Conservation (phyloP, 1,140 invertebrate species). For the Goniozus legneri region DNA sequence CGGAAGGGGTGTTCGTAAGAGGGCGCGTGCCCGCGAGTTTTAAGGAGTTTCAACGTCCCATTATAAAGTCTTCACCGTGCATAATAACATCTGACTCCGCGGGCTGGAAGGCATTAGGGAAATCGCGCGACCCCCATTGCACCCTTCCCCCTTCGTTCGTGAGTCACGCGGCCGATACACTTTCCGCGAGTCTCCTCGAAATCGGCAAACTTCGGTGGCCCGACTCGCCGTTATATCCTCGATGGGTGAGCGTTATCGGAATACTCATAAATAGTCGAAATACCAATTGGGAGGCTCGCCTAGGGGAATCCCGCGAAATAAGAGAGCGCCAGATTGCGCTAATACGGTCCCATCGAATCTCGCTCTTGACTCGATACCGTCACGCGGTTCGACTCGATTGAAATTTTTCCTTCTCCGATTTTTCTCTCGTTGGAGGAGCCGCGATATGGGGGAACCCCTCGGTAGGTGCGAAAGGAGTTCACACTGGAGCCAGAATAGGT, state of each 20-base stretch:
- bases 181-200: no score
- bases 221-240: conserved; percentile 24
- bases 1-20: no score
- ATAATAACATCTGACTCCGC: conserved; percentile 51
- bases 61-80: conserved; percentile 56
- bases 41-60: conserved; percentile 49
- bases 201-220: conserved; percentile 33
- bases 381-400: neutral
- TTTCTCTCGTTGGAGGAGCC: no score
- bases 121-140: conserved; percentile 34
- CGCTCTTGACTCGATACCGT: neutral
- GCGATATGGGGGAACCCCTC: no score
- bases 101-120: conserved; percentile 53
- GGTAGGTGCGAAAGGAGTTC: no score
- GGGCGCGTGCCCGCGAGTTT: conserved; percentile 37
- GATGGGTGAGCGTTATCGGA: conserved; percentile 12
- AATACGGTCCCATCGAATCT: neutral
- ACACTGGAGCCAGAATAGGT: no score
- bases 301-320: neutral
- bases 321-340: no score
- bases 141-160: conserved; percentile 1
- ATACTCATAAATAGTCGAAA: conserved; percentile 6
- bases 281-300: neutral
- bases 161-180: conserved; percentile 10
- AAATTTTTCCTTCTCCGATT: neutral